Evolutionary conservation across 2,797 vertebrate genomes (phyloP).

Genomic region (Cercopithecus neglectus): DNA sequence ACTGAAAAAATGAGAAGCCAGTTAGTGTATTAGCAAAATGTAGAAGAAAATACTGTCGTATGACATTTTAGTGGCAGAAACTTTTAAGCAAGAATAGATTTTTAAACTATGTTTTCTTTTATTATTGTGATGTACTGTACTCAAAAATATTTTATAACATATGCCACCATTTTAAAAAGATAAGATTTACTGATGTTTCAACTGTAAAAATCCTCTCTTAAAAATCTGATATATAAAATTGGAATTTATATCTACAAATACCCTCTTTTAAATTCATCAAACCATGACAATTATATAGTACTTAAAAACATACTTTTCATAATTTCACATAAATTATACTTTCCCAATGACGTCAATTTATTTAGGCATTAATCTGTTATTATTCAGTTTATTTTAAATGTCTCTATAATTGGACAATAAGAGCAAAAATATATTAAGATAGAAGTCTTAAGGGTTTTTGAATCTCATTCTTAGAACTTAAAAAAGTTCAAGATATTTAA

Average conservation of each 20-base stretch:
- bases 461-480: neutral
- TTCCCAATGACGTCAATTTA: neutral
- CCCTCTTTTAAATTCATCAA: neutral
- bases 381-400: neutral
- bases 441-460: neutral
- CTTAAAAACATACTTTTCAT: neutral
- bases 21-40: neutral
- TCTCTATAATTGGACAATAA: neutral
- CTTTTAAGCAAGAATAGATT: neutral
- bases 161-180: neutral
- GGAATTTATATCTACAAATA: neutral
- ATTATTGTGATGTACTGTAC: neutral
- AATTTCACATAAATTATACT: neutral
- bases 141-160: neutral
- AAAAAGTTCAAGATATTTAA: neutral
- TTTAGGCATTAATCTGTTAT: neutral
- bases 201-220: neutral
- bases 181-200: neutral
- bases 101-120: neutral
- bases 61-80: neutral
- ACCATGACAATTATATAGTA: neutral
- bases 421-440: neutral
- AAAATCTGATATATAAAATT: neutral
- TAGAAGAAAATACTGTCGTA: neutral
- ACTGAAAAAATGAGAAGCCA: neutral